A percentile compares a stretch with the other conserved stretches of the same genome.
phyloP scores from a whole-genome alignment of 2,113 vertebrate genomes.

The Hippoglossus stenolepis region DNA sequence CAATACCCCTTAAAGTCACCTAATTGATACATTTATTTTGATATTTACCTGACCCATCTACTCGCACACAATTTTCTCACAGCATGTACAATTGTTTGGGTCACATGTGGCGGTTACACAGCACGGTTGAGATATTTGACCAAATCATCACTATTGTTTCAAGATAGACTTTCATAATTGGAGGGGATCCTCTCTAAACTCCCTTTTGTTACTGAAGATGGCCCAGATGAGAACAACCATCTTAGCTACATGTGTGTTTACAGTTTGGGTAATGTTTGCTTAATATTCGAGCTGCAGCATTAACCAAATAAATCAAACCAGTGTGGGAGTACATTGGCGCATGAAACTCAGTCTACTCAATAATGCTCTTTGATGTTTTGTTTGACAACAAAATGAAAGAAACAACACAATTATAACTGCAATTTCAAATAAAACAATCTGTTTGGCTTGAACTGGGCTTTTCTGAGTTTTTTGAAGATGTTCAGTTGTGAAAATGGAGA shows the following conservation, averaged over 20 bases:
- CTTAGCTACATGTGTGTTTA: background rate
- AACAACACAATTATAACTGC: background rate
- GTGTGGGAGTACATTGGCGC: background rate
- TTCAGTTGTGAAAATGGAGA: background rate
- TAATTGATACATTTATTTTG: background rate
- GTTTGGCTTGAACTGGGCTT: background rate
- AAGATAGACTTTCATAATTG: background rate
- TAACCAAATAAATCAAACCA: background rate
- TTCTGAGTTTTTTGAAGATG: too few relatives aligned
- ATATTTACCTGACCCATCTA: background rate
- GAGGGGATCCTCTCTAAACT: background rate
- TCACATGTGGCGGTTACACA: too few relatives aligned
- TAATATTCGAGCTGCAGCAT: background rate
- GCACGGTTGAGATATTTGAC: too few relatives aligned
- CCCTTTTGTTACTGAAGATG: background rate
- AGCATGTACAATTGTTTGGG: background rate
- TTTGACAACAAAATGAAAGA: background rate
- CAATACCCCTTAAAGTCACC: too few relatives aligned
- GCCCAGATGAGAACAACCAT: background rate
- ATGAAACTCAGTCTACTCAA: background rate
- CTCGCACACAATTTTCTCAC: background rate
- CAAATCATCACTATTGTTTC: background rate
- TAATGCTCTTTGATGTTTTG: background rate
- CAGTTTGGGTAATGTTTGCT: background rate
- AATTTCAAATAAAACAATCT: background rate